Base-by-base conservation (phyloP, 2,113 vertebrate genomes). In the Myotis yumanensis region DNA sequence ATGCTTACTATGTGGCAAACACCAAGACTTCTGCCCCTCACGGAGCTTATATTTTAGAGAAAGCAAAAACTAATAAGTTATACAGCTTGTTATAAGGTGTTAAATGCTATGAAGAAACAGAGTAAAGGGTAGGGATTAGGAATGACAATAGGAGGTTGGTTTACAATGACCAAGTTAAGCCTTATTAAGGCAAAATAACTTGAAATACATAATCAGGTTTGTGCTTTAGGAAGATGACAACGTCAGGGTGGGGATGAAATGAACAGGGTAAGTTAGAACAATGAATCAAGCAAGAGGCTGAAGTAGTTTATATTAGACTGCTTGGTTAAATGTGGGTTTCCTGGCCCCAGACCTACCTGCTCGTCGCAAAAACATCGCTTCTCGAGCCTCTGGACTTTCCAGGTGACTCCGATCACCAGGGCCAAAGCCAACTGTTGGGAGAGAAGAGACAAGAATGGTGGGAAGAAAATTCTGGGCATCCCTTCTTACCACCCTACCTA, bases 301-400 rank as follows among this genome's bases (percentile, higher is more conserved):
- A 64, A 94, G 46, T 23, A 48, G 17, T 23, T 6, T 30, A 62
- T 64, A 94, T 30, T 51, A 54, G 30, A 83, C 15, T 69, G 43
- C 18, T n/a, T 71, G 46, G 68, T n/a, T 69, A 87, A 48, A 90
- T 51, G 40, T 79, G 54, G 48, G 28, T 57, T 90, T 48, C 51
- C 40, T n/a, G 32, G 66, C 16, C 66, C 35, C 64, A 46, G 28
- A 93, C 96, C 69, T 86, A 97, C 97, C 97, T 95, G 97, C 97
- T 84, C 97, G 88, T 51, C 97, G 91, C 59, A 97, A 96, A 76
- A 97, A 97, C 96, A 97, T 93, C 89, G 97, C 97, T 95, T 97
- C 97, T 84, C 97, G 96, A 86, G 97, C 97, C 72, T 97, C 97
- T 71, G 97, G 97, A 87, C 97, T 97, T 76, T 97, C 96, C 80